Evolutionary conservation across 2,888 invertebrate species (phyloP), one percentile per base, ranked within the genome.

Genomic region (Yponomeuta sedellus): DNA sequence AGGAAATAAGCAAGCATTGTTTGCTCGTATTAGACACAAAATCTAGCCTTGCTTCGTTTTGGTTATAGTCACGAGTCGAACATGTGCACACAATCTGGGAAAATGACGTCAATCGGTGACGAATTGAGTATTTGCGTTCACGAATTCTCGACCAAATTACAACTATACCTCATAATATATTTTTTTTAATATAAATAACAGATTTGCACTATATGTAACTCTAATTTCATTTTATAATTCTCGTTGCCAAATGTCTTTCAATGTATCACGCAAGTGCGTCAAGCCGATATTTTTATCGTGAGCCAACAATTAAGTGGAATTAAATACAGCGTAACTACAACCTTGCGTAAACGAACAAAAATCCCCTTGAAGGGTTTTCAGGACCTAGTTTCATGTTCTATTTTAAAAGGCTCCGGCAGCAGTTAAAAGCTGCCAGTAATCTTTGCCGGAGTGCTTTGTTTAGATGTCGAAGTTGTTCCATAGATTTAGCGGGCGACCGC

Each of bases 371-470:
- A 77, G 71, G 77, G 78, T 80, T 83, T 83, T 77, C 72, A 77
- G 80, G 76, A 80, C 73, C 78, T 75, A 70, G 74, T 77, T 74
- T 76, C 80, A 77, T 80, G 79, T 79, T 73, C 71, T 70, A 73
- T 70, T 72, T 74, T 72, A 69, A 73, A 79, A 73, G 77, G 75
- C 79, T 52, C 16, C 44, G 12, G 44, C 44, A 52, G 44, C 44
- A 52, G 44, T 83, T 79, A 78, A 83, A 81, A 80, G 77, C 80
- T 75, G 77, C 72, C 78, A 77, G 79, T 74, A 79, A 83, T 83
- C 78, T 77, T 78, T 74, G 76, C 74, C 74, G 71, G 72, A 71
- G 44, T 71, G 73, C 79, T 79, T 82, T 82, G 80, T 81, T 75
- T 72, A 71, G 69, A 69, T 69, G 70, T 70, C 72, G 72, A 75